Evolutionary conservation across 2,888 invertebrate species (phyloP).

Genomic region (Metacarcinus magister): DNA sequence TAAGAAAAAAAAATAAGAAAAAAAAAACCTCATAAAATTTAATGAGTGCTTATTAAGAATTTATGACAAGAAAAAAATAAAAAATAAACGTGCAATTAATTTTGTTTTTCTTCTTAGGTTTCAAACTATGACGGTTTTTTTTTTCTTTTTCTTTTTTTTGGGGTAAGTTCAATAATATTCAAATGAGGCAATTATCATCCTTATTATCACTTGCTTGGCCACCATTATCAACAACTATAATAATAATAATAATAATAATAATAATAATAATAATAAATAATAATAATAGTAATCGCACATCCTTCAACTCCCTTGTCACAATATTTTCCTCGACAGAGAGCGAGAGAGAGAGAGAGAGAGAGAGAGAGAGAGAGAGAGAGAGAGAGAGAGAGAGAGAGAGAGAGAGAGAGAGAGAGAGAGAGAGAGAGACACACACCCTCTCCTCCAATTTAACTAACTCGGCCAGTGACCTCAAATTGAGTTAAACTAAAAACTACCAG

Average conservation of each 20-base stretch:
- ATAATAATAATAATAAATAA: not conserved
- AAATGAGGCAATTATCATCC: too few species aligned
- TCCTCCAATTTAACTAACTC: not conserved
- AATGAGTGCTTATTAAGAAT: not conserved
- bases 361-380: slow-evolving; percentile 41
- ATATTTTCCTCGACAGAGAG: not conserved
- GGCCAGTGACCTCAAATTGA: not conserved
- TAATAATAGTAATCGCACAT: not conserved
- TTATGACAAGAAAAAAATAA: not conserved
- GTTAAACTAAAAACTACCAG: not conserved
- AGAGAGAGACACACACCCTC: not conserved
- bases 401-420: slow-evolving; percentile 48
- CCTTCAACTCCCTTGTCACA: not conserved
- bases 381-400: slow-evolving; percentile 48
- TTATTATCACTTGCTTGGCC: not conserved
- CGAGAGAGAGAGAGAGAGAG: slow-evolving; percentile 44
- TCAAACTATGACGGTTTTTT: too few species aligned
- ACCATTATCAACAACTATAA: not conserved
- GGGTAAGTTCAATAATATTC: too few species aligned
- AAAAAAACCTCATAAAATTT: too few species aligned
- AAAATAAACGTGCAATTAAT: too few species aligned
- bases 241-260: not conserved
- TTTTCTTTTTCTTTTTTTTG: too few species aligned
- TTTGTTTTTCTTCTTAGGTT: too few species aligned
- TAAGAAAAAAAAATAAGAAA: not conserved